Conservation (phyloP, 2,113 vertebrate genomes). For the Chaenogobius annularis region DNA sequence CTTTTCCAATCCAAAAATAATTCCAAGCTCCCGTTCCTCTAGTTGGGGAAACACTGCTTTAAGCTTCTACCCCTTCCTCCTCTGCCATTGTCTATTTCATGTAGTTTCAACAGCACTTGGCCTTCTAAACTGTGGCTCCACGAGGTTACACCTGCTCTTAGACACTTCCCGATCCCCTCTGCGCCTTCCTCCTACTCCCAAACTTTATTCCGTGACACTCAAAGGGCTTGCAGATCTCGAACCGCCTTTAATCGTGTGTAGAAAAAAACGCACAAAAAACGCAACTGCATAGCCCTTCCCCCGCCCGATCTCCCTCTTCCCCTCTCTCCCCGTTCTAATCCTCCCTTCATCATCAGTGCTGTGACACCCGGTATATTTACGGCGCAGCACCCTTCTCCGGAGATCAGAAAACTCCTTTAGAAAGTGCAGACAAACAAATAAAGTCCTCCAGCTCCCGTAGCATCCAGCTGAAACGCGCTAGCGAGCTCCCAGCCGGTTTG, state of each 20-base stretch:
- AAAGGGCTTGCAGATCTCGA: conserved; percentile 34
- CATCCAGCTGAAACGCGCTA: conserved; percentile 50
- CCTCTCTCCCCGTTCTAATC: conserved; percentile 56
- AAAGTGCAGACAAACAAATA: conserved; percentile 64
- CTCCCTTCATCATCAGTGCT: conserved; percentile 75
- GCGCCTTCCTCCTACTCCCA: not conserved
- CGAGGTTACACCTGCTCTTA: conserved; percentile 42
- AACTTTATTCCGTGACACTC: conserved; percentile 57
- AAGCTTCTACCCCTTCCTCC: not conserved
- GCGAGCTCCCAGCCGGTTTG: conserved; percentile 51
- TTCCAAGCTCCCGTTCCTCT: too few species aligned
- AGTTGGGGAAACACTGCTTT: too few species aligned
- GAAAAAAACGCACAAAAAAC: too few species aligned
- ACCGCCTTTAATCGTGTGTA: conserved; percentile 58
- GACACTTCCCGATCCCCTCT: conserved; percentile 41
- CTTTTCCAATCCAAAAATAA: too few species aligned
- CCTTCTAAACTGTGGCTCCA: conserved; percentile 44
- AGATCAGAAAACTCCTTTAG: conserved; percentile 77
- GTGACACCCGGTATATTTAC: conserved; percentile 79
- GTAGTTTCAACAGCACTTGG: not conserved
- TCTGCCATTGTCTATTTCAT: not conserved
- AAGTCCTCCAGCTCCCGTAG: conserved; percentile 56
- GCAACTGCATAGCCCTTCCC: conserved; percentile 40
- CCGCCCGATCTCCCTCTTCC: conserved; percentile 37
- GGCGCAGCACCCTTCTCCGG: conserved; percentile 67